A percentile compares a stretch with the other conserved stretches of the same genome.
Conservation (phyloP, 2,113 vertebrate genomes). For the Geococcyx californianus region DNA sequence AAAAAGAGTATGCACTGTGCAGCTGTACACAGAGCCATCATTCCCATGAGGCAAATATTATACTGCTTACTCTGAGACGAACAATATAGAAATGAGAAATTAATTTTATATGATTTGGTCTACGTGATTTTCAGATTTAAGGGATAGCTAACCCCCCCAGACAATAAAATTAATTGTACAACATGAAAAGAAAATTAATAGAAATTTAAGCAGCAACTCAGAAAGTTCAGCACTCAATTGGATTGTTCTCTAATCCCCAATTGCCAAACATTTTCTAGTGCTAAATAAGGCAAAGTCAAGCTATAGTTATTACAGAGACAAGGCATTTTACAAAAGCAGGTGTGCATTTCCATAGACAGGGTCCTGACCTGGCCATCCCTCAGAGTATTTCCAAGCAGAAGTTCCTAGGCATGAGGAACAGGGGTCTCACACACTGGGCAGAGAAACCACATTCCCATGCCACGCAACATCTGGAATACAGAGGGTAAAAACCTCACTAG, state of each 20-base stretch:
- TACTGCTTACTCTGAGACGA: not conserved
- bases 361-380: not conserved
- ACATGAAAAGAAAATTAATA: not conserved
- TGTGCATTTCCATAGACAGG: not conserved
- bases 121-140: not conserved
- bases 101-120: not conserved
- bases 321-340: not conserved
- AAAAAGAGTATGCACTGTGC: not conserved
- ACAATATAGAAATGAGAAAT: not conserved
- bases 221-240: not conserved
- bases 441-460: not conserved
- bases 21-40: not conserved
- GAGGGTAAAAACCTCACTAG: not conserved
- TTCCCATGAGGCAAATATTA: not conserved
- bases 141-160: not conserved
- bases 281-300: not conserved
- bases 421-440: not conserved
- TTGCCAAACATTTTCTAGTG: not conserved
- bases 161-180: not conserved
- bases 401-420: not conserved
- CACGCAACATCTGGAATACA: not conserved
- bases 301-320: fast-evolving
- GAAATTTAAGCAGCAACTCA: not conserved
- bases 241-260: not conserved
- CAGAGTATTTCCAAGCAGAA: not conserved